Evolutionary conservation across 1,140 invertebrate species (phyloP), one percentile per base, ranked within the genome.

Genomic region (Musca domestica): DNA sequence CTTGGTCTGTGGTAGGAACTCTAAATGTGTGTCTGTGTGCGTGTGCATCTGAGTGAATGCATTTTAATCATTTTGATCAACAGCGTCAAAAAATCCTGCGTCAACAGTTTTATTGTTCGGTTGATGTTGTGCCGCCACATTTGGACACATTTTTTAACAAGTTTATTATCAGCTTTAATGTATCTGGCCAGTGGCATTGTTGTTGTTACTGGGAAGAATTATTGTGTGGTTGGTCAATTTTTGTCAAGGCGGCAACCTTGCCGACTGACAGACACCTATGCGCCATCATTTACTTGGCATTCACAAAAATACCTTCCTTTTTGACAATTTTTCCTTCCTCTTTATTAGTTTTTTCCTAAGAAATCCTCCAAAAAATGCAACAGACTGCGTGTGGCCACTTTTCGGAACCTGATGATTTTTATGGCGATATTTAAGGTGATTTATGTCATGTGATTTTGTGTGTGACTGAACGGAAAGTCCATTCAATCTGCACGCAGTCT

Each of bases 261-360:
- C 10, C 4, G 34, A 10, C 4, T 5, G 23, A 41, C 49, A 48
- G 49, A 52, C 72, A 27, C 10, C 22, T 66, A 69, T 69, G 77
- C 76, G 76, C 76, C 76, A 76, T 77, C 76, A 77, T 77, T 77
- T 77, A 77, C 76, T 76, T 77, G 76, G 76, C 76, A 77, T 77
- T 77, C 63, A 15, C 20, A 64, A 12, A 12, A 64, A 46, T 12
- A 9, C 34, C 15, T 46, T 48, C n/a, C 17, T 15, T 22, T 25
- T 27, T 20, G 22, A 64, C 61, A 64, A 17, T 64, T 27, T 47
- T 48, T 23, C 17, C 22, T 19, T 61, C 56, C 67, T 71, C 69
- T 71, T 68, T 75, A 70, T 5, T 12, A 41, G 34, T 41, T 41
- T 12, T 12, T 41, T 41, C 4, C 10, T 41, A 41, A 41, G 34